Base-by-base conservation (phyloP, 2,797 vertebrate genomes). In the Pempheris klunzingeri region DNA sequence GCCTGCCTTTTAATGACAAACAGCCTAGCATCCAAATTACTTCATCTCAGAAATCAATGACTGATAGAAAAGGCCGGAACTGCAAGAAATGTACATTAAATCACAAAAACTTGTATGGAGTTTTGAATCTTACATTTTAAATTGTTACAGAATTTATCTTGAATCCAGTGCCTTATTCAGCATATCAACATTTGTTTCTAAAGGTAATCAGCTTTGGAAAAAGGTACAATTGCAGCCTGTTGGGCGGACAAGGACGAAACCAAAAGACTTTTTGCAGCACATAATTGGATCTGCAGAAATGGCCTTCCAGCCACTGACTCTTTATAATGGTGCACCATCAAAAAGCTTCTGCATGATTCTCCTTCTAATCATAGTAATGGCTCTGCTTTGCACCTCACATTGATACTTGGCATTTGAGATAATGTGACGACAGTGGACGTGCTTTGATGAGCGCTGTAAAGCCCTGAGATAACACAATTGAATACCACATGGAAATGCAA, bases 371-470 rank as follows among this genome's bases (percentile, higher is more conserved):
- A 81, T 4, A 17, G 58, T 63, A 82, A 86, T 59, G 73, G 66
- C 62, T 63, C 52, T 5, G 59, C 77, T 69, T 32, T 60, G 58
- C 74, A 55, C 71, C 64, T 65, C 64, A 30, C 54, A 70, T 71
- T 80, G 76, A 86, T 66, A 52, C 73, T 77, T 89, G 77, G 71
- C 74, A 81, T 87, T 88, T 87, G 58, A 76, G 76, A 53, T 84
- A 77, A 86, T 80, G 79, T 47, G 74, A 3, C 5, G 1, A 52
- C 49, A 18, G 49, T 20, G 39, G 52, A 57, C 3, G 0, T 28
- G 38, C 55, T 59, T 58, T 68, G 49, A 82, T 67, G 47, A 63
- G 55, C 22, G 1, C 17, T 47, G 17, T 26, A 10, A 43, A 65
- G 15, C 43, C 24, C 26, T 22, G 58, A 55, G 75, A 83, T 73